Evolutionary conservation across 2,113 vertebrate genomes (phyloP).

Genomic region (Microcebus tavaratra): DNA sequence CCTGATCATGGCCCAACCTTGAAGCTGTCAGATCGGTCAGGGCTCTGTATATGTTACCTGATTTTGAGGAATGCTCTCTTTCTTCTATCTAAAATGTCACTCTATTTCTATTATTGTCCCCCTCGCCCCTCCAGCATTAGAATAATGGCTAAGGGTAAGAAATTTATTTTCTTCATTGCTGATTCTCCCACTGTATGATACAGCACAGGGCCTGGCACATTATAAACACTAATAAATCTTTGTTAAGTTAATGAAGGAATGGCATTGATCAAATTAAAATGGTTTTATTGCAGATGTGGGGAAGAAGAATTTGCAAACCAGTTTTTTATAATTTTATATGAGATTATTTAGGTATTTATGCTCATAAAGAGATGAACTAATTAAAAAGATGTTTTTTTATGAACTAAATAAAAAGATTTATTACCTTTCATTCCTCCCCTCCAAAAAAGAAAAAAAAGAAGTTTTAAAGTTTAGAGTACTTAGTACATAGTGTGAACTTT

Average conservation of each 20-base stretch:
- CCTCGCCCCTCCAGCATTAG: not conserved
- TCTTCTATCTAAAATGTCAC: not conserved
- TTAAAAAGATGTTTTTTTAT: not conserved
- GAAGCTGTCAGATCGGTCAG: not conserved
- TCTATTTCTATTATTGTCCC: not conserved
- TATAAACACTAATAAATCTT: not conserved
- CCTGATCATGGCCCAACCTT: not conserved
- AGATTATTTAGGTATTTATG: not conserved
- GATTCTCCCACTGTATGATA: not conserved
- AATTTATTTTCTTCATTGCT: not conserved
- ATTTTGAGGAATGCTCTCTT: not conserved
- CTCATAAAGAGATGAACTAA: not conserved
- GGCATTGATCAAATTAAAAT: not conserved
- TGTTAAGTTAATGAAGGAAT: not conserved
- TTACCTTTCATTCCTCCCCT: not conserved
- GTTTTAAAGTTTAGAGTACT: not conserved
- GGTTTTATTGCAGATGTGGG: not conserved
- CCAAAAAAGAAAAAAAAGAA: not conserved
- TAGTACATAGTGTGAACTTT: not conserved
- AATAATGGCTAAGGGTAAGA: not conserved
- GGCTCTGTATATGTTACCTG: not conserved
- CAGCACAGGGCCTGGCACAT: not conserved
- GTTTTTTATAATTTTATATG: conserved; percentile 2
- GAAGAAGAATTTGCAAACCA: not conserved
- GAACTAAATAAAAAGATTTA: not conserved